Base-by-base conservation (phyloP, 2,113 vertebrate species). In the Gambusia holbrooki region DNA sequence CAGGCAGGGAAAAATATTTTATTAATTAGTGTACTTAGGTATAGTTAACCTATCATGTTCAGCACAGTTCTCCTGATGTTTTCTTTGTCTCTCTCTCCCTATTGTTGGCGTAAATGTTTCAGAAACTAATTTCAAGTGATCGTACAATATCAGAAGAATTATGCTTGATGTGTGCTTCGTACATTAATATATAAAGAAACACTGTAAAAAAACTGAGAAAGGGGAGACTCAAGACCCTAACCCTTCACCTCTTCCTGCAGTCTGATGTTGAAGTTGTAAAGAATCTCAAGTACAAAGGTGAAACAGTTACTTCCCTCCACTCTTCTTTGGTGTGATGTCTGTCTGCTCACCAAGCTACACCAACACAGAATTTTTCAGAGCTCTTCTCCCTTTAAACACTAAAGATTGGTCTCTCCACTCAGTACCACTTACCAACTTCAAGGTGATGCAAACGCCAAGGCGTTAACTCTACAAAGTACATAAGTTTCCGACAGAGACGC, bases 401-500 rank as follows among this genome's bases (percentile, higher is more conserved):
- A 76, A 84, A 89, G 85, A 84, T 74, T 80, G 82, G 91, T 90
- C 89, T 89, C 88, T 73, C 74, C 82, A 73, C 81, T 93, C 88
- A 89, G 88, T 82, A 94, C 88, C 92, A 93, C 92, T 94, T 94
- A 93, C 87, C 72, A 67, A 89, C 93, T 92, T 94, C 92, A 94
- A 95, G 91, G 92, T 92, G 92, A 91, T 77, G 85, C 90, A 88
- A 88, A 90, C 89, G 86, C 89, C 86, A 79, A 85, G 89, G 89
- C 81, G 86, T 93, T 93, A 91, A 87, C 88, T 89, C 91, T 94
- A 94, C 93, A 95, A 94, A 94, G 92, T 93, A 93, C 92, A 91
- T 90, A 92, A 90, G 90, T 94, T 93, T 92, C 87, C 85, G 89
- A 89, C 91, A 85, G 91, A 83, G 86, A 90, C 65, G 85, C 84